Evolutionary conservation across 2,797 vertebrate genomes (phyloP).

Genomic region (Spea hammondii): DNA sequence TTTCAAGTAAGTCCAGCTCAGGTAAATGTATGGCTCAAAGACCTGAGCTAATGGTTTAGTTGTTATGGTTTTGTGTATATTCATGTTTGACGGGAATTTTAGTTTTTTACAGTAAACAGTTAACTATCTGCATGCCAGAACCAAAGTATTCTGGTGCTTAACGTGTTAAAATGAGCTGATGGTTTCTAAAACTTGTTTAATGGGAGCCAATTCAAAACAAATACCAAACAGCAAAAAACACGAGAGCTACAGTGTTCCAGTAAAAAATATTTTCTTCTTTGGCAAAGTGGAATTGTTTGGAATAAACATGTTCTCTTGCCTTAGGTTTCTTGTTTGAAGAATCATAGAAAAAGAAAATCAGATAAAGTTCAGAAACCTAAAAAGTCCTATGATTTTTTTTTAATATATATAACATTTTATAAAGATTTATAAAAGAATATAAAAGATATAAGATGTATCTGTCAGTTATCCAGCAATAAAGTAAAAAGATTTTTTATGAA

Average conservation of each 20-base stretch:
- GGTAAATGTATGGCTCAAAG: too few relatives aligned
- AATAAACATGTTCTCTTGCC: conserved; percentile 28
- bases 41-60: too few relatives aligned
- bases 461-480: too few relatives aligned
- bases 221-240: conserved; percentile 43
- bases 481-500: too few relatives aligned
- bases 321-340: conserved; percentile 37
- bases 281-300: conserved; percentile 29
- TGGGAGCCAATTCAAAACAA: conserved; percentile 37
- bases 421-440: too few relatives aligned
- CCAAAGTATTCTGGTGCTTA: neutral
- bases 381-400: neutral
- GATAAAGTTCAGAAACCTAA: neutral
- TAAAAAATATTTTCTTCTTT: conserved; percentile 38
- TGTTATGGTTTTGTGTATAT: too few relatives aligned
- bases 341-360: neutral
- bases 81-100: too few relatives aligned
- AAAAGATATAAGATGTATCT: too few relatives aligned
- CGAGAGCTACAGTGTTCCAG: conserved; percentile 33
- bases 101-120: too few relatives aligned
- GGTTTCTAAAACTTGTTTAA: conserved; percentile 12
- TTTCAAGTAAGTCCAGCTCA: too few relatives aligned
- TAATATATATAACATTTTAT: neutral
- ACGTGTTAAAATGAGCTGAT: conserved; percentile 1
- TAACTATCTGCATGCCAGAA: neutral